These are phyloP conservation scores for Bos taurus DNA, from an alignment of 2,113 vertebrate species.

Conservation along the genomic window DNA sequence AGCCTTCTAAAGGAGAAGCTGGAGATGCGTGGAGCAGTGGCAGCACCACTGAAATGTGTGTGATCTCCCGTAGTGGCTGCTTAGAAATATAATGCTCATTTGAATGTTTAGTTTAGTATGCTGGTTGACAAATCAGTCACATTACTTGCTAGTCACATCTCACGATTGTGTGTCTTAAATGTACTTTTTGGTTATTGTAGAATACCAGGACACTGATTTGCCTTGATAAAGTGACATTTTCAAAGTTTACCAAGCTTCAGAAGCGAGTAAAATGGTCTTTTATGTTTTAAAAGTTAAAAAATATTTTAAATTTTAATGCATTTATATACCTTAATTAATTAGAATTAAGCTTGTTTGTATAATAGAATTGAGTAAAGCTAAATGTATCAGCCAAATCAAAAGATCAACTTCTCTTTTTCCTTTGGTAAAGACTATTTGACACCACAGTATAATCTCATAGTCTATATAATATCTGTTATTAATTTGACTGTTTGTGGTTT, in stretches of 20 bases:
- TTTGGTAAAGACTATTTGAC: background rate
- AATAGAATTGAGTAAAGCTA: background rate
- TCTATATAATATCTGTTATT: background rate
- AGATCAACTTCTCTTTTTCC: background rate
- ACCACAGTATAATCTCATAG: background rate
- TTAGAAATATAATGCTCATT: constrained; percentile 1
- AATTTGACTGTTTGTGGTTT: background rate
- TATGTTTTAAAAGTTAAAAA: background rate
- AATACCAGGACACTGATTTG: background rate
- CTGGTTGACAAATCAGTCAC: background rate
- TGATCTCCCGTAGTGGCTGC: constrained; percentile 27
- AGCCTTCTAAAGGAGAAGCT: background rate
- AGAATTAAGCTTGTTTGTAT: background rate
- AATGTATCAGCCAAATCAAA: background rate
- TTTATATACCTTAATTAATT: background rate
- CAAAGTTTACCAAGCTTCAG: background rate
- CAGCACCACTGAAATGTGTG: background rate
- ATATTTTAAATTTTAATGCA: background rate
- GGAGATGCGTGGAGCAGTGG: background rate
- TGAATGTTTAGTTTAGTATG: background rate
- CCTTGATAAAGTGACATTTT: background rate
- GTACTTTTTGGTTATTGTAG: background rate
- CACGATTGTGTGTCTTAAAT: background rate
- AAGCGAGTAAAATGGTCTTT: background rate
- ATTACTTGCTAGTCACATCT: constrained; percentile 30